phyloP scores from a whole-genome alignment of 2,797 vertebrate species.

The Phylloscopus collybita region DNA sequence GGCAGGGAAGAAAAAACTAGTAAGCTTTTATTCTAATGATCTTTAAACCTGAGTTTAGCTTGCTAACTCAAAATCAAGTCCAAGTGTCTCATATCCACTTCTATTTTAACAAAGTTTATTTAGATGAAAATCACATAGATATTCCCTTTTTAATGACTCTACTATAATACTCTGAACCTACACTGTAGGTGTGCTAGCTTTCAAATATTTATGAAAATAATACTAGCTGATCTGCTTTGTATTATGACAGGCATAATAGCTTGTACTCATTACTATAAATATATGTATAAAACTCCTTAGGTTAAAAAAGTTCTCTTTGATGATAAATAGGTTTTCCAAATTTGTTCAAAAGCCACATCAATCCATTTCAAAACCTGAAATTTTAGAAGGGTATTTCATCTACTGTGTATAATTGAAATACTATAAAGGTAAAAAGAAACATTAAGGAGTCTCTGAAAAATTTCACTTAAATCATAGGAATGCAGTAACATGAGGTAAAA shows the following conservation, averaged over 20 bases:
- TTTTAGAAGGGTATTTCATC: neutral
- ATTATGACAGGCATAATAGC: slow-evolving; percentile 12
- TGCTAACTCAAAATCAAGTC: neutral
- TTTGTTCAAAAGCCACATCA: neutral
- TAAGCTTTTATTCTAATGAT: neutral
- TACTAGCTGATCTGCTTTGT: neutral
- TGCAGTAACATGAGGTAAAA: neutral
- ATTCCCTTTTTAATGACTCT: neutral
- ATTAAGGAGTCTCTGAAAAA: neutral
- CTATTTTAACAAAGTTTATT: neutral
- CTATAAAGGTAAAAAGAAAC: neutral
- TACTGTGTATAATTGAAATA: neutral
- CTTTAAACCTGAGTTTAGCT: neutral
- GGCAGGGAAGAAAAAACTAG: neutral
- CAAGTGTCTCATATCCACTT: neutral
- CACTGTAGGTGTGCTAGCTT: neutral
- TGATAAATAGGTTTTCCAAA: neutral
- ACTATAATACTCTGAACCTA: neutral
- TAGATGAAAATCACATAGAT: neutral
- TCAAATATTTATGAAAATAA: slow-evolving; percentile 47
- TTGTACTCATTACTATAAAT: slow-evolving; percentile 26
- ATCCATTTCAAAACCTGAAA: neutral
- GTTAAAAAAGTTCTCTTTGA: slow-evolving; percentile 2
- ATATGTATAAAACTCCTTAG: neutral
- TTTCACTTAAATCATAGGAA: neutral